These are phyloP conservation scores for Galerucella calmariensis DNA, from an alignment of 2,888 invertebrate species.

Conservation along the genomic window DNA sequence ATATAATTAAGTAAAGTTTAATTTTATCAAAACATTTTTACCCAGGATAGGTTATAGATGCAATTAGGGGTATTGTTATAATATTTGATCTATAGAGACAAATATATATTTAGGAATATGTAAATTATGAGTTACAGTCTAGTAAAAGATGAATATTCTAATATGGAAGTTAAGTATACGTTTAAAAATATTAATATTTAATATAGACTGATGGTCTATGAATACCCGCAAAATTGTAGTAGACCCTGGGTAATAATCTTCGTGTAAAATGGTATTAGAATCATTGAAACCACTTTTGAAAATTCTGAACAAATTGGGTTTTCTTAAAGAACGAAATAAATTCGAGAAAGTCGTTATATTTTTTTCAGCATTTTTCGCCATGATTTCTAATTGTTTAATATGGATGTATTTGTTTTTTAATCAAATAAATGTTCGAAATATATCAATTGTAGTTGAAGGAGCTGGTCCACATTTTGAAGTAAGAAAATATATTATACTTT, in stretches of 20 bases:
- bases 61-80: background rate
- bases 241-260: background rate
- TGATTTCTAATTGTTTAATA: background rate
- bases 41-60: too few relatives aligned
- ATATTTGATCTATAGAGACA: background rate
- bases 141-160: background rate
- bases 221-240: background rate
- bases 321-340: background rate
- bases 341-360: background rate
- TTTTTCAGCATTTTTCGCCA: background rate
- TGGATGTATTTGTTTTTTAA: background rate
- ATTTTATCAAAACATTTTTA: too few relatives aligned
- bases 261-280: background rate
- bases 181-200: slow-evolving; percentile 3
- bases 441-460: background rate
- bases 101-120: background rate
- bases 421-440: background rate
- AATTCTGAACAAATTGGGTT: background rate
- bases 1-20: too few relatives aligned
- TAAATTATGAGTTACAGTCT: background rate
- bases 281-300: background rate
- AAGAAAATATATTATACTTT: background rate
- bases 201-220: background rate
- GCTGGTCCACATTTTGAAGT: background rate
- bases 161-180: background rate